A percentile compares a stretch with the other conserved stretches of the same genome.
Evolutionary conservation across 2,797 vertebrate species (phyloP).

Genomic region (Sebastes oblongus): DNA sequence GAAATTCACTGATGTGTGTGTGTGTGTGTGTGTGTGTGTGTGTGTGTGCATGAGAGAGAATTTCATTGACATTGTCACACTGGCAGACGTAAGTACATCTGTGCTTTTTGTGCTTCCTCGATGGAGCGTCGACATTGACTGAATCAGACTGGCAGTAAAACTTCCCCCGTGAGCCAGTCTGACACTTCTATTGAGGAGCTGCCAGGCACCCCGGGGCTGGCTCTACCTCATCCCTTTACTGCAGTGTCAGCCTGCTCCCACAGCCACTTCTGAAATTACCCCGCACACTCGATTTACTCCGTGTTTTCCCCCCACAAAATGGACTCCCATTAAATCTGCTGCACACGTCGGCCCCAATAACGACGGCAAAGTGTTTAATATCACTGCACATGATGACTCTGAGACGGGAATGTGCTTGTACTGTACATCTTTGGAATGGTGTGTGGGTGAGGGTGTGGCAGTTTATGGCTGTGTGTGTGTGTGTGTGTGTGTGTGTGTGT

Average conservation of each 20-base stretch:
- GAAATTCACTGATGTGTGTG: neutral
- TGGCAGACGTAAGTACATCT: conserved; percentile 50
- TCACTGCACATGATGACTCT: conserved; percentile 24
- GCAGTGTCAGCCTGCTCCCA: conserved; percentile 65
- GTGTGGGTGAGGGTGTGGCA: neutral
- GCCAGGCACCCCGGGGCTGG: conserved; percentile 53
- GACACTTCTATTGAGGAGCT: conserved; percentile 71
- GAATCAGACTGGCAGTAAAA: conserved; percentile 66
- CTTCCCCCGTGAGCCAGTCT: conserved; percentile 61
- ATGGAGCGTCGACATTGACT: conserved; percentile 49
- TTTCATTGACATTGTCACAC: conserved; percentile 46
- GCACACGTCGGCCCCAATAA: conserved; percentile 25
- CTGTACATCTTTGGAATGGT: neutral
- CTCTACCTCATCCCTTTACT: conserved; percentile 70
- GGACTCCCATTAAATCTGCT: conserved; percentile 48
- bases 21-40: neutral
- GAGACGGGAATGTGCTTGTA: neutral
- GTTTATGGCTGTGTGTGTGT: neutral
- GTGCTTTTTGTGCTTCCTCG: conserved; percentile 50
- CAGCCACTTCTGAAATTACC: conserved; percentile 59
- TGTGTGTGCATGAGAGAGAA: neutral
- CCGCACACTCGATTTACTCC: conserved; percentile 56
- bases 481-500: neutral
- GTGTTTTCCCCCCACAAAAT: conserved; percentile 35
- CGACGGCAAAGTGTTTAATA: conserved; percentile 32